Percentiles rank a stretch among this genome's conserved stretches.
Evolutionary conservation across 2,888 invertebrate genomes (phyloP).

Genomic region (Coelinius sp.): DNA sequence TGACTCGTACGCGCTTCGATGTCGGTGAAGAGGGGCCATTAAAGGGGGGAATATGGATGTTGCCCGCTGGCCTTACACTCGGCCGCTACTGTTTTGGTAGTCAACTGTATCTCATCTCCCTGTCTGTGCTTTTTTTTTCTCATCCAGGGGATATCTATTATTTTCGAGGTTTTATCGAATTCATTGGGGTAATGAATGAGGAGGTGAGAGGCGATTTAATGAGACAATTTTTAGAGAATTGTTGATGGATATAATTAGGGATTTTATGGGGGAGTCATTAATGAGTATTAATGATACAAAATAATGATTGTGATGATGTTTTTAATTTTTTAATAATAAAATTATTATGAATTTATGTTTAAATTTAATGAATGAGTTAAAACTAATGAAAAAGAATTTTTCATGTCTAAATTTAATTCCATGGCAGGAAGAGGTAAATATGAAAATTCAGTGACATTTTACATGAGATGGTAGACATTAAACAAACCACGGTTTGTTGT

Average conservation of each 20-base stretch:
- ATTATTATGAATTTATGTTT: no score
- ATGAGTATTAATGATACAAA: neutral
- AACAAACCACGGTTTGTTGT: slow-evolving; percentile 19
- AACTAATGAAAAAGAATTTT: neutral
- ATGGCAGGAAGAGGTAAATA: slow-evolving; percentile 15
- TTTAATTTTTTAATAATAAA: no score
- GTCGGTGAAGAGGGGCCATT: slow-evolving; percentile 19
- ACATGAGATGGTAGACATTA: slow-evolving; percentile 19
- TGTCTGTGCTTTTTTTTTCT: neutral
- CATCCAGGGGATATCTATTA: slow-evolving; percentile 1
- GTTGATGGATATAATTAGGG: neutral
- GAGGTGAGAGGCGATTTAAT: neutral
- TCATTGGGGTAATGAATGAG: slow-evolving; percentile 3
- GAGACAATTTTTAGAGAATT: neutral
- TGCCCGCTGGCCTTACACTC: slow-evolving; percentile 24
- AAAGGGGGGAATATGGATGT: slow-evolving; percentile 23
- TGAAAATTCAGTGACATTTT: slow-evolving; percentile 22
- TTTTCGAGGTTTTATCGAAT: neutral
- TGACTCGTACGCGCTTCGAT: slow-evolving; percentile 21
- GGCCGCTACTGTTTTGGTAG: slow-evolving; percentile 21
- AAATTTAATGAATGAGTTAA: neutral
- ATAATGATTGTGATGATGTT: no score
- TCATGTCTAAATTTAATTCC: slow-evolving; percentile 5
- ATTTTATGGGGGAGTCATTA: neutral
- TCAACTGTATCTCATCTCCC: slow-evolving; percentile 16